Evolutionary conservation across 1,140 invertebrate species (phyloP), one percentile per base, ranked within the genome.

Genomic region (Drosophila lacteicornis): DNA sequence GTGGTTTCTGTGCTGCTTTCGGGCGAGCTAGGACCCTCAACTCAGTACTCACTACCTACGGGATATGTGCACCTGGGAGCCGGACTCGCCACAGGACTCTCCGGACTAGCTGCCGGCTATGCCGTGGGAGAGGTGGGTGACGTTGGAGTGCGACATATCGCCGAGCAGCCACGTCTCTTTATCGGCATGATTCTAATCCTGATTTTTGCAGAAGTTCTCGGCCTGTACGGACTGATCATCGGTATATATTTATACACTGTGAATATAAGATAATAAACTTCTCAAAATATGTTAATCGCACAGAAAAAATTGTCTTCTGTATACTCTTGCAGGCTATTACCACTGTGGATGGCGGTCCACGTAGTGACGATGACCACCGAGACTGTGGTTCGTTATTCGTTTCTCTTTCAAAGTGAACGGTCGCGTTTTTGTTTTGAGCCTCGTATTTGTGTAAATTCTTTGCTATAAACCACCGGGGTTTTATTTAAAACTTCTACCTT

Each of bases 111-210:
- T 55, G 97, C 98, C 53, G 97, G 97, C 49, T 98, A 97, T 93
- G 97, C 97, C 43, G 98, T 98, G 84, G 97, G 97, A 27, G 96
- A 98, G 80, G 97, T 98, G 4, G 98, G 98, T 60, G 98, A 99
- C 91, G 97, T 97, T 40, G 98, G 97, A 82, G 98, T 99, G 2
- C 94, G 98, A 86, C 97, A 97, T 78, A 98, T 97, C 55, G 97
- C 97, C 33, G 97, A 98, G 91, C 98, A 99, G 91, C 98, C 98
- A 11, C 95, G 97, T 87, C 94, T 98, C 7, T 98, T 98, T 93
- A 97, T 99, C 58, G 98, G 98, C 79, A 99, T 99, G 97, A 98
- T 99, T 91, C 94, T 99, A 42, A 98, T 99, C 92, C 95, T 99
- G 75, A 99, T 99, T 94, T 99, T 99, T 93, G 98, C 97, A 82